Percentiles rank a stretch among this genome's conserved stretches.
These are phyloP conservation scores for Sialia sialis DNA, from an alignment of 2,113 vertebrate species.

Conservation along the genomic window DNA sequence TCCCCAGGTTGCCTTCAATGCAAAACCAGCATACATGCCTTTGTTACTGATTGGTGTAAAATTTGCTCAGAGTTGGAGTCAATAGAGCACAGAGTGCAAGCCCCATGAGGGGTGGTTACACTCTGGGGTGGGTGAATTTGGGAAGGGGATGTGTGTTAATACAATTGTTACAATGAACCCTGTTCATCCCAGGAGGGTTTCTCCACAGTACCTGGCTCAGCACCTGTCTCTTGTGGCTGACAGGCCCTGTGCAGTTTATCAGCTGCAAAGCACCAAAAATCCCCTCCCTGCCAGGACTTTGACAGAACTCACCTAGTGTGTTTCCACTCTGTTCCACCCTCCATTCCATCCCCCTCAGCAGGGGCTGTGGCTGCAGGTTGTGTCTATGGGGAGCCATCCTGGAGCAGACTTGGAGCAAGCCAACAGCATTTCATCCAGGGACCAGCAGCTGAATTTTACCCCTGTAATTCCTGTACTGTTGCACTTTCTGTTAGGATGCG, in stretches of 20 bases:
- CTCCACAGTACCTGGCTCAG: neutral
- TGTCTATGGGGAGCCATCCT: no score
- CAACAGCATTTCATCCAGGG: neutral
- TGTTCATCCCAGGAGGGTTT: neutral
- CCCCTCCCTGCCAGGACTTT: neutral
- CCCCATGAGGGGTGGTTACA: neutral
- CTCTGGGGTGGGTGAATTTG: neutral
- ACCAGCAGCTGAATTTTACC: neutral
- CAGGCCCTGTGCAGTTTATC: neutral
- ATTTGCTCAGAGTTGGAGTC: no score
- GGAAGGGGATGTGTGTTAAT: neutral
- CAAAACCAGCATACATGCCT: no score
- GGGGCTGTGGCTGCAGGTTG: neutral
- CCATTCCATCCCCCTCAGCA: neutral
- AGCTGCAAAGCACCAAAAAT: neutral
- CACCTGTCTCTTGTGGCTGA: neutral
- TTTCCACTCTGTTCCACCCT: neutral
- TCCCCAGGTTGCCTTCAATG: no score
- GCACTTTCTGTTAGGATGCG: neutral
- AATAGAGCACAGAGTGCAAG: neutral
- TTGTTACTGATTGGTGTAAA: no score
- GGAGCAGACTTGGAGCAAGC: neutral
- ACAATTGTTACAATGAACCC: neutral
- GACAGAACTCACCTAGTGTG: rapidly evolving
- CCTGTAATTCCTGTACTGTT: neutral